phyloP scores from a whole-genome alignment of 1,140 invertebrate genomes.

The Drosophila oshimai region DNA sequence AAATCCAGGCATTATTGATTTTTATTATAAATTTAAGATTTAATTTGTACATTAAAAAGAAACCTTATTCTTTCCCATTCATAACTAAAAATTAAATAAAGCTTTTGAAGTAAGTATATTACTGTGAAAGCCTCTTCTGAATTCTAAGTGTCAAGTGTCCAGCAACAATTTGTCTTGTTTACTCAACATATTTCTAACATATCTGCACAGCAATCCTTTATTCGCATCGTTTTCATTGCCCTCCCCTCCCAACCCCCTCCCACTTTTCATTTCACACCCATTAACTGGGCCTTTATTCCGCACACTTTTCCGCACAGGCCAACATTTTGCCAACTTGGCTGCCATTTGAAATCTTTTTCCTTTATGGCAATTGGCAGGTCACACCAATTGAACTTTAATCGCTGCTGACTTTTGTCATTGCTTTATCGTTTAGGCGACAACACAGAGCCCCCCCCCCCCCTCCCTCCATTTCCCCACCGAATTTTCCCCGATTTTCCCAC shows the following conservation, averaged over 20 bases:
- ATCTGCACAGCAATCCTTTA: not conserved
- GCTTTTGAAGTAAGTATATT: no score
- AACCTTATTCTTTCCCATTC: no score
- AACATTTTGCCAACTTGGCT: constrained; percentile 16
- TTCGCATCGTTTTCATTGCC: not conserved
- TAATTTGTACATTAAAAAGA: no score
- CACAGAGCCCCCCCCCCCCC: constrained; percentile 10
- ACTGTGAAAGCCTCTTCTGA: no score
- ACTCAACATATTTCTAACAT: not conserved
- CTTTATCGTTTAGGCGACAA: constrained; percentile 75
- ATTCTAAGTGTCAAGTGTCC: not conserved
- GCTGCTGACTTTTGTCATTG: constrained; percentile 75
- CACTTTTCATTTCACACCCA: constrained; percentile 4
- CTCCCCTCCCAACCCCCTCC: no score
- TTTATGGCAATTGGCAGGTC: constrained; percentile 53
- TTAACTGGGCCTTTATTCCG: not conserved
- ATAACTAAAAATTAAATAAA: no score
- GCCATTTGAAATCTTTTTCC: constrained; percentile 35
- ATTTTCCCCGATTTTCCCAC: not conserved
- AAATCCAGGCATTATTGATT: no score
- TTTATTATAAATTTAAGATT: no score
- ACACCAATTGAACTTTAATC: constrained; percentile 79
- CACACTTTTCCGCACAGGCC: not conserved
- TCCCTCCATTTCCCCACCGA: not conserved
- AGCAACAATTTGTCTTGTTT: not conserved